Percentiles rank a stretch among this genome's conserved stretches.
Conservation (phyloP, 1,140 invertebrate genomes). For the Lasaia peninsularis region DNA sequence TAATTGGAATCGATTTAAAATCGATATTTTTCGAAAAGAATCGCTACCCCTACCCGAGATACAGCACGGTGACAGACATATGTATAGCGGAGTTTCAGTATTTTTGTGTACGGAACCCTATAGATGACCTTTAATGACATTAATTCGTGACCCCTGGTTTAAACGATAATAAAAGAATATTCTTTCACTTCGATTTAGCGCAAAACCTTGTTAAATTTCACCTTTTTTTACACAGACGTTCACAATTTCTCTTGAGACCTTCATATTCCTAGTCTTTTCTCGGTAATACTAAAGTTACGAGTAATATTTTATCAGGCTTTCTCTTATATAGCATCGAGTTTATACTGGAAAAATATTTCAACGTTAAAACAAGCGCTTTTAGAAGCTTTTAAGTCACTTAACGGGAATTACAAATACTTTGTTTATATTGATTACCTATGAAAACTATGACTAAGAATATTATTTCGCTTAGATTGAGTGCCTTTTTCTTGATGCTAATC, state of each 20-base stretch:
- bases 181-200: background rate
- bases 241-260: background rate
- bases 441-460: no score
- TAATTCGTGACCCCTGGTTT: no score
- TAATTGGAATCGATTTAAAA: no score
- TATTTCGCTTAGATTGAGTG: no score
- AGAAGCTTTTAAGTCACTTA: background rate
- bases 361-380: background rate
- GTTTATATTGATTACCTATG: background rate
- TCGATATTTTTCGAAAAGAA: no score
- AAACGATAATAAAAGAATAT: background rate
- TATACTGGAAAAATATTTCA: slow-evolving; percentile 3
- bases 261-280: background rate
- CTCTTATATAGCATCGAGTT: background rate
- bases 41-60: no score
- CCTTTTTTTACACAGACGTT: background rate
- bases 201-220: background rate
- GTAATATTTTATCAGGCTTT: slow-evolving; percentile 10
- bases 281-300: slow-evolving; percentile 1
- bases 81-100: no score
- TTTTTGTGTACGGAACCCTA: no score
- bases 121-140: no score
- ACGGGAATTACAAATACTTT: background rate
- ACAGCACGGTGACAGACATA: no score
- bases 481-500: no score